Conservation (phyloP, 1,140 invertebrate genomes). For the Microplitis demolitor region DNA sequence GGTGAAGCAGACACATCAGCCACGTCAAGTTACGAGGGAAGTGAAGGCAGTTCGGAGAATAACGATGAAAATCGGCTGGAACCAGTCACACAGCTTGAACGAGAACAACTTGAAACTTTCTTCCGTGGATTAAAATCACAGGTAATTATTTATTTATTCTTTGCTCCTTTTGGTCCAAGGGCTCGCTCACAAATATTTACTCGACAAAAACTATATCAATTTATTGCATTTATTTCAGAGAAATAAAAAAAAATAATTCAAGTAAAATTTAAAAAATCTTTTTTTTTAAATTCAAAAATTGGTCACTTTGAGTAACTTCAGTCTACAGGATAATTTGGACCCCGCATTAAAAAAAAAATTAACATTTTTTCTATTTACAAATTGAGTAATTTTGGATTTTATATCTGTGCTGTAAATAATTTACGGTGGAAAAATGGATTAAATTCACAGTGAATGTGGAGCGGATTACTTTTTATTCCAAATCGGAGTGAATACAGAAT, state of each 20-base stretch:
- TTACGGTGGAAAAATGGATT: too few relatives aligned
- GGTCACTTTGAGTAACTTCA: too few relatives aligned
- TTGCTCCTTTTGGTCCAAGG: neutral
- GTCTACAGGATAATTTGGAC: too few relatives aligned
- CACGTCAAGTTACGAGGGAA: conserved; percentile 58
- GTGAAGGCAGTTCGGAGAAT: conserved; percentile 52
- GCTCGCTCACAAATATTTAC: neutral
- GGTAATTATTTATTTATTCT: conserved; percentile 49
- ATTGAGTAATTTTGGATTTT: too few relatives aligned
- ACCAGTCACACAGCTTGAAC: conserved; percentile 71
- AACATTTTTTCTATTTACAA: too few relatives aligned
- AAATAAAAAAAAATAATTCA: neutral
- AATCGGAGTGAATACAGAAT: too few relatives aligned
- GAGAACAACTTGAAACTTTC: conserved; percentile 79
- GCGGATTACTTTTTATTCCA: too few relatives aligned
- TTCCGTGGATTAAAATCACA: conserved; percentile 80
- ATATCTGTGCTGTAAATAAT: too few relatives aligned
- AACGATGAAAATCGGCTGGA: conserved; percentile 55
- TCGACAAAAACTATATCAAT: neutral
- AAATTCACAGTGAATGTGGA: too few relatives aligned
- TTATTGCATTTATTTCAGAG: neutral
- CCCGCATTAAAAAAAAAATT: too few relatives aligned
- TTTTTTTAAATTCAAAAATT: too few relatives aligned
- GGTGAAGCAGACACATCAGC: conserved; percentile 63
- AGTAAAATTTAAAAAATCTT: too few relatives aligned